Evolutionary conservation across 2,888 invertebrate genomes (phyloP), one percentile per base, ranked within the genome.

Genomic region (Euclidia mi): DNA sequence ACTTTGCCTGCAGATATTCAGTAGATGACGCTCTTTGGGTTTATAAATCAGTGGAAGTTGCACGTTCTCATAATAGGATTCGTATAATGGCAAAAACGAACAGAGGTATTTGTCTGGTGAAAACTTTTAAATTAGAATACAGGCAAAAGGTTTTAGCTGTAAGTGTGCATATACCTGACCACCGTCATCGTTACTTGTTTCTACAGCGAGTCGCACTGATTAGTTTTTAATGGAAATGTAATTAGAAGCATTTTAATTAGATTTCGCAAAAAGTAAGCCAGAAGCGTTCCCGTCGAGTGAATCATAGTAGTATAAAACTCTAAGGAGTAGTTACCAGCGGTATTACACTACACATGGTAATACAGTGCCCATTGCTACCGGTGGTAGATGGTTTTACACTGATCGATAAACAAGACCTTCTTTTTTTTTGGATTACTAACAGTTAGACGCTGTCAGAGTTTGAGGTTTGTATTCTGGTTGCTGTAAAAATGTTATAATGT

Each of bases 1-100:
- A 61, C 41, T 69, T 67, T 60, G 41, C 25, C 43, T 32, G 25
- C 14, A 50, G 51, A 64, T 66, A 34, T 41, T 35, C 25, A 15
- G 11, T 4, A 42, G 38, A 59, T 35, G 56, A 45, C 15, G n/a
- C 31, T 43, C 15, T 2, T 31, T 32, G 11, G 18, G n/a, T 10
- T 7, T 18, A 11, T 18, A 37, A 18, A 37, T 6, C 10, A 34
- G 20, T 25, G 20, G 20, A 25, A 25, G 20, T 25, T 25, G 0
- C 6, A 6, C 20, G 4, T 25, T 25, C 20, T 6, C 20, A 7
- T 25, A 3, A 25, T 25, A 25, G 2, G 7, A 25, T 25, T 25
- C 20, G 6, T 25, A 6, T 25, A 3, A 25, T 25, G 7, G 20
- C 7, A 25, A 25, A 25, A 25, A 25, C 20, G 20, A 25, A 25